Evolutionary conservation across 2,888 invertebrate species (phyloP), one percentile per base, ranked within the genome.

Genomic region (Hymenopus coronatus): DNA sequence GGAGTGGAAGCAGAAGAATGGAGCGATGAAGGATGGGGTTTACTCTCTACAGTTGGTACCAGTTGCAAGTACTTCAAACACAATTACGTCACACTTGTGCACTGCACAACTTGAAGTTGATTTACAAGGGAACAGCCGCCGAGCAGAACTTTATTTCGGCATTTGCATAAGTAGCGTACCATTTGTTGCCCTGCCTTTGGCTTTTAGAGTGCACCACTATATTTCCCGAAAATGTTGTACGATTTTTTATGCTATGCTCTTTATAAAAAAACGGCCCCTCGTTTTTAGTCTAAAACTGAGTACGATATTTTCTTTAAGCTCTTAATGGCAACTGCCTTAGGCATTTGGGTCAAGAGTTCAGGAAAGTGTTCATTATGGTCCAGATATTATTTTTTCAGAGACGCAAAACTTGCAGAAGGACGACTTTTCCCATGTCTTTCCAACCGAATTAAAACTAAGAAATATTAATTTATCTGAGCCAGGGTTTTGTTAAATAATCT

Each of bases 61-160:
- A 86, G 86, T 86, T 86, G 25, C 25, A 86, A 86, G 86, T 86
- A 86, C 81, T 30, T 70, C 28, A 81, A 86, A 86, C 86, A 81
- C 81, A 81, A 86, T 86, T 86, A 86, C 54, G 86, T 86, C 81
- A 70, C 85, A 46, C 70, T 70, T 70, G 54, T 70, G 54, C 54
- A 20, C 54, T 20, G 54, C 54, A 70, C 54, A 81, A 86, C 28
- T 86, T 86, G 86, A 86, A 86, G 86, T 28, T 86, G 86, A 86
- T 86, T 86, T 86, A 86, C 86, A 30, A 81, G 40, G 28, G 25
- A 28, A 81, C 20, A 28, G 86, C 28, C 54, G 25, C 15, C 54
- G 54, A 70, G 54, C 54, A 70, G 54, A 70, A 70, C 54, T 70
- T 70, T 70, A 70, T 70, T 70, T 70, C 54, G 25, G 54, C 54